Evolutionary conservation across 2,113 vertebrate species (phyloP).

Genomic region (Nesoenas mayeri): DNA sequence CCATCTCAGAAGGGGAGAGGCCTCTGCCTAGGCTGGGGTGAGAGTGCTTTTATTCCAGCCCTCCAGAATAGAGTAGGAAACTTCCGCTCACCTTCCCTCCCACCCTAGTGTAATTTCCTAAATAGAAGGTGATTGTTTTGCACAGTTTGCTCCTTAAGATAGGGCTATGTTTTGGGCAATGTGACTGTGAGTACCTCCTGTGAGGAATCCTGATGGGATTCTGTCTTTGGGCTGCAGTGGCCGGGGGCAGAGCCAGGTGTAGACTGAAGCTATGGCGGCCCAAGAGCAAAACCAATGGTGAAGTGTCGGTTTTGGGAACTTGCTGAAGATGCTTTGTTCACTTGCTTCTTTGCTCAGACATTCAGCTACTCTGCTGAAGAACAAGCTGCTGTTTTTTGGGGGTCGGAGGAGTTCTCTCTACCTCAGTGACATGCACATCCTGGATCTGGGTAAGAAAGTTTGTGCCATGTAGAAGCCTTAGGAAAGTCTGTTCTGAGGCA

Average conservation of each 20-base stretch:
- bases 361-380: conserved; percentile 81
- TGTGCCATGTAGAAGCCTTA: neutral
- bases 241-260: neutral
- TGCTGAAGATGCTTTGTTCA: neutral
- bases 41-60: conserved; percentile 40
- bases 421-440: conserved; percentile 84
- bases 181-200: neutral
- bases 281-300: neutral
- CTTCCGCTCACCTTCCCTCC: neutral
- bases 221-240: neutral
- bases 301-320: neutral
- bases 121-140: neutral
- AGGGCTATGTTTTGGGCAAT: neutral
- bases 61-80: neutral
- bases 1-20: conserved; percentile 86
- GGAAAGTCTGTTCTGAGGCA: neutral
- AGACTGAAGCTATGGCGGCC: neutral
- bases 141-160: neutral
- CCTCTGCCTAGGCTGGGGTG: conserved; percentile 87
- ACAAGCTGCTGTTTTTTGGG: conserved; percentile 86
- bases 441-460: conserved; percentile 83
- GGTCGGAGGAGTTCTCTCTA: conserved; percentile 79
- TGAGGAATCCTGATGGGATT: neutral
- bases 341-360: conserved; percentile 64
- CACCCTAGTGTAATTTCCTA: neutral